A percentile compares a stretch with the other conserved stretches of the same genome.
phyloP scores from a whole-genome alignment of 2,797 vertebrate species.

The Falco concolor region DNA sequence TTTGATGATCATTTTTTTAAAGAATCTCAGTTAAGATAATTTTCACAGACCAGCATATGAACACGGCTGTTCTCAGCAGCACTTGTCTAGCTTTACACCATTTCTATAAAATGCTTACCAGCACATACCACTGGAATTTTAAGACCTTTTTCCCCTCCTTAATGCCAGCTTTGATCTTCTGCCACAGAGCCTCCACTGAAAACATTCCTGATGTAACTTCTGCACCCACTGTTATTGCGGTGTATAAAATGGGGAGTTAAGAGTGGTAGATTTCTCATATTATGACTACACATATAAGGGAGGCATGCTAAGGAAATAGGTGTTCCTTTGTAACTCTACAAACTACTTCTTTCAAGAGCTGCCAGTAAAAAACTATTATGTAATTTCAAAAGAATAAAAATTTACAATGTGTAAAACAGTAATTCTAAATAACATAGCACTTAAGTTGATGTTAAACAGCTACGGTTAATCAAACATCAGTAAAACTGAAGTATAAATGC shows the following conservation, averaged over 20 bases:
- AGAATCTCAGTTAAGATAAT: background rate
- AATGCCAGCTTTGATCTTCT: background rate
- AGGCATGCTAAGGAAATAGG: background rate
- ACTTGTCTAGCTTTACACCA: background rate
- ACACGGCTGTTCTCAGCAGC: background rate
- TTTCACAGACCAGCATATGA: background rate
- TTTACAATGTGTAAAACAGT: background rate
- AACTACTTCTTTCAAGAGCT: background rate
- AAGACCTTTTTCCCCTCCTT: background rate
- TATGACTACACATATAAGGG: background rate
- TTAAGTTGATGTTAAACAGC: background rate
- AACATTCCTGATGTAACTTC: background rate
- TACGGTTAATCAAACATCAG: background rate
- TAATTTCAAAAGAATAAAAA: background rate
- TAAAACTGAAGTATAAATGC: background rate
- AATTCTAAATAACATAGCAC: background rate
- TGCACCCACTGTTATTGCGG: background rate
- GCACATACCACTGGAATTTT: background rate
- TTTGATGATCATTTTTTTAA: background rate
- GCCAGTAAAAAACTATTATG: background rate
- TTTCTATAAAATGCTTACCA: background rate
- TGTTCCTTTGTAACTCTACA: background rate
- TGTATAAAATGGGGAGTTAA: background rate
- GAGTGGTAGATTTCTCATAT: background rate
- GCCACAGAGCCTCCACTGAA: background rate